Evolutionary conservation across 2,797 vertebrate species (phyloP).

Genomic region (Ctenopoma kingsleyae): DNA sequence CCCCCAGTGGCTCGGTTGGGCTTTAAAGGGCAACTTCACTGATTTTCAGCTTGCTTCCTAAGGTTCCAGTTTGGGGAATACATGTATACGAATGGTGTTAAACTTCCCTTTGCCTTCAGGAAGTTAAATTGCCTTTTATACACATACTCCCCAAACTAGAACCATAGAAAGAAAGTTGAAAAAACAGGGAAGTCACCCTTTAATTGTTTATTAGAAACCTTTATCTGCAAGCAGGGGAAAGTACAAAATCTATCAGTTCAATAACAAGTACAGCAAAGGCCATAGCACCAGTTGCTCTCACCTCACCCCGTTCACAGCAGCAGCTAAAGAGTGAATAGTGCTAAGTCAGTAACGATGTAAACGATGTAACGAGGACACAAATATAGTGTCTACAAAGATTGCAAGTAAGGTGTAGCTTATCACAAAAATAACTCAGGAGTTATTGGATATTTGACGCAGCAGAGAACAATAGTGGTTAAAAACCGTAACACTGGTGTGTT

Average conservation of each 20-base stretch:
- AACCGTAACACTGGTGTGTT: too few species aligned
- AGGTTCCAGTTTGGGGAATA: too few species aligned
- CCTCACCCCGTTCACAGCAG: background rate
- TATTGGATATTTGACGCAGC: background rate
- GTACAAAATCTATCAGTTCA: constrained; percentile 40
- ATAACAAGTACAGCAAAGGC: constrained; percentile 27
- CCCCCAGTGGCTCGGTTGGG: background rate
- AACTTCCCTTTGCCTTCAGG: too few species aligned
- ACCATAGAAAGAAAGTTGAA: too few species aligned
- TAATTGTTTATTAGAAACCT: constrained; percentile 20
- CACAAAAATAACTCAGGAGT: background rate
- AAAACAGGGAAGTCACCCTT: too few species aligned
- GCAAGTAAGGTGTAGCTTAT: background rate
- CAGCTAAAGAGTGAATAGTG: background rate
- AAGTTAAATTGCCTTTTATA: too few species aligned
- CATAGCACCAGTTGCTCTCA: background rate
- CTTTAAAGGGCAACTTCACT: too few species aligned
- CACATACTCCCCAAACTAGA: too few species aligned
- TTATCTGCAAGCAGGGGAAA: constrained; percentile 18
- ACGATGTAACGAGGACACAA: background rate
- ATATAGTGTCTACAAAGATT: background rate
- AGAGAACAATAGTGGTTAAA: background rate
- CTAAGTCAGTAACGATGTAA: background rate
- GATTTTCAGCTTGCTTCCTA: too few species aligned
- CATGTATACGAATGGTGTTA: too few species aligned